These are phyloP conservation scores for Spheniscus mendiculus DNA, from an alignment of 2,113 vertebrate species.

Conservation along the genomic window DNA sequence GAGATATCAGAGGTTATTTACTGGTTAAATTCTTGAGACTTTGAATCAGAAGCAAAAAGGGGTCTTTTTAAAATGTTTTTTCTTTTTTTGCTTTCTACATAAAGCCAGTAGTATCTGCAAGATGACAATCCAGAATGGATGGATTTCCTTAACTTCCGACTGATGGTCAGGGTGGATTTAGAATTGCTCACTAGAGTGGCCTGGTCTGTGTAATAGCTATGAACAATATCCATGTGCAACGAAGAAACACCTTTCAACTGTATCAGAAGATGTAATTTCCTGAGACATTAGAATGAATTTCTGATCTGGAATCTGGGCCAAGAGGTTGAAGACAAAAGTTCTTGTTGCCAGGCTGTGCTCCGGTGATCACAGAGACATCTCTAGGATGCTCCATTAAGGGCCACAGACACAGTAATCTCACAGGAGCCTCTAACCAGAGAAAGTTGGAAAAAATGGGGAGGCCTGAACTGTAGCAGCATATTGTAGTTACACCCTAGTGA, in stretches of 20 bases:
- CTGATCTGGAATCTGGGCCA: background rate
- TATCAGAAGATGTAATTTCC: background rate
- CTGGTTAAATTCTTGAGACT: background rate
- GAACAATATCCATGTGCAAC: background rate
- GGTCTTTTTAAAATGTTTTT: background rate
- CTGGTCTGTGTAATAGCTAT: background rate
- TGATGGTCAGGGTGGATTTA: background rate
- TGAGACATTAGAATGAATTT: background rate
- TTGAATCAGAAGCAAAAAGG: background rate
- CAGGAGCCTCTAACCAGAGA: background rate
- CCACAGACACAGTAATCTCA: background rate
- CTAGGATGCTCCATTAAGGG: background rate
- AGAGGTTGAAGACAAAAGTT: slow-evolving; percentile 11
- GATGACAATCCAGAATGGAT: background rate
- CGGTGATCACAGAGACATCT: background rate
- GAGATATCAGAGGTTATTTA: background rate
- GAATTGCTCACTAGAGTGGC: background rate
- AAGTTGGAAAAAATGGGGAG: background rate
- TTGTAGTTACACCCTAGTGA: slow-evolving; percentile 23
- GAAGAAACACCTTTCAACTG: background rate
- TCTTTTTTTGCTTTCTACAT: background rate
- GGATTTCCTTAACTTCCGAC: background rate
- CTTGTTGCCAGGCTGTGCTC: background rate
- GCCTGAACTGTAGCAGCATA: slow-evolving; percentile 36
- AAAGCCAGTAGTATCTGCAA: background rate